Base-by-base conservation (phyloP, 1,140 invertebrate genomes). In the Aphaenogaster floridana region DNA sequence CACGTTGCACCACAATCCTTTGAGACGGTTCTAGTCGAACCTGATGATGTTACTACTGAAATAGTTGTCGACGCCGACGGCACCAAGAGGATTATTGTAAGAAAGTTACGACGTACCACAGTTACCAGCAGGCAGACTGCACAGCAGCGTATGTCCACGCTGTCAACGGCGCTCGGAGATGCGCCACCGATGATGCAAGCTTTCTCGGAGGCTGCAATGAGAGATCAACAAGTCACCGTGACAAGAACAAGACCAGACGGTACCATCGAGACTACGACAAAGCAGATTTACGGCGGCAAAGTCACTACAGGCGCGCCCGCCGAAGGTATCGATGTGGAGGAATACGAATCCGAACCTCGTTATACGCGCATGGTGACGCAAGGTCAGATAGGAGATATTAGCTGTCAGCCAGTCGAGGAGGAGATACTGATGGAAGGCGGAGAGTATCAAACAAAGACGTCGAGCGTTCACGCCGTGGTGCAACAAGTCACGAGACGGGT, bases 21-120 rank as follows among this genome's bases (percentile, higher is more conserved):
- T 92, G 97, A 98, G 93, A 98, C 97, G 1, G 96, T 98, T 2
- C 96, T 98, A 87, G 96, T 97, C 0, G 97, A 98, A 93, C 97
- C 97, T 0, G 97, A 98, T 93, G 97, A 98, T 92, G 96, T 96
- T n/a, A 97, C 97, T 2, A 97, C 97, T 11, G 97, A 98, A 94
- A 97, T 98, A 2, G 96, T 98, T 8, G 97, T 98, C 0, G 97
- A 97, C 89, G 96, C 97, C 39, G 97, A 98, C 94, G 97, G 97
- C n/a, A 97, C 97, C 0, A 98, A 97, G 89, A 96, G 97, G 88
- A 98, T 98, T 81, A 97, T 98, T 68, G 97, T 98, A 0, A 97
- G 96, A 86, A 98, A 97, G 94, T 88, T 96, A 54, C 93, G 95
- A 21, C 89, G 92, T 50, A 96, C 94, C 21, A 83, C 94, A 13